Evolutionary conservation across 37 sponge, comb jelly and placozoan species (phyloP).

Genomic region (Eunapius fragilis): DNA sequence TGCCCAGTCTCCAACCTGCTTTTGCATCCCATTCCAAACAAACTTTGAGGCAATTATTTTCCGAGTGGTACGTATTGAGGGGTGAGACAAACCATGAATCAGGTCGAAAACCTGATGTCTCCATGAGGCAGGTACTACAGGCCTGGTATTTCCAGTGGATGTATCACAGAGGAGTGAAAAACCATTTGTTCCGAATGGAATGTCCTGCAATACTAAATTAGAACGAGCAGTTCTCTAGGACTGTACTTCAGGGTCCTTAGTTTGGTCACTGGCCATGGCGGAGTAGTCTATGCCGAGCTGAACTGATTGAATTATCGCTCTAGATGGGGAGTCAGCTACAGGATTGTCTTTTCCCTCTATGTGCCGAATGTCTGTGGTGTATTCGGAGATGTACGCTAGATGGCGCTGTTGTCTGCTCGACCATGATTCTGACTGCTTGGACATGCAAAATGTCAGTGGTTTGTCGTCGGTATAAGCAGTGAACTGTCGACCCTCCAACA

Average conservation of each 20-base stretch:
- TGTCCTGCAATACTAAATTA: not conserved
- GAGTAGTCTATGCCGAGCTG: conserved; percentile 23
- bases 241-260: conserved; percentile 1
- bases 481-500: conserved; percentile 38
- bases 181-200: not conserved
- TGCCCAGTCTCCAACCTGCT: conserved; percentile 24
- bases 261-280: conserved; percentile 24
- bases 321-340: conserved; percentile 19
- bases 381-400: conserved; percentile 10
- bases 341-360: not conserved
- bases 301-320: not conserved
- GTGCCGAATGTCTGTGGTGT: conserved; percentile 27
- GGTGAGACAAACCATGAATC: conserved; percentile 15
- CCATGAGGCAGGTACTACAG: conserved; percentile 23
- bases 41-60: not conserved
- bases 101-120: too few relatives aligned
- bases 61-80: conserved; percentile 20
- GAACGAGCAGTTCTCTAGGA: conserved; percentile 2
- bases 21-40: conserved; percentile 16
- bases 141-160: conserved; percentile 21
- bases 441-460: conserved; percentile 41
- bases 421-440: conserved; percentile 23
- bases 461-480: conserved; percentile 36
- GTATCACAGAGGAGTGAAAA: conserved; percentile 3
- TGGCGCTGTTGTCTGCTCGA: conserved; percentile 20